These are phyloP conservation scores for Brachyhypopomus gauderio DNA, from an alignment of 2,113 vertebrate genomes.

Conservation along the genomic window DNA sequence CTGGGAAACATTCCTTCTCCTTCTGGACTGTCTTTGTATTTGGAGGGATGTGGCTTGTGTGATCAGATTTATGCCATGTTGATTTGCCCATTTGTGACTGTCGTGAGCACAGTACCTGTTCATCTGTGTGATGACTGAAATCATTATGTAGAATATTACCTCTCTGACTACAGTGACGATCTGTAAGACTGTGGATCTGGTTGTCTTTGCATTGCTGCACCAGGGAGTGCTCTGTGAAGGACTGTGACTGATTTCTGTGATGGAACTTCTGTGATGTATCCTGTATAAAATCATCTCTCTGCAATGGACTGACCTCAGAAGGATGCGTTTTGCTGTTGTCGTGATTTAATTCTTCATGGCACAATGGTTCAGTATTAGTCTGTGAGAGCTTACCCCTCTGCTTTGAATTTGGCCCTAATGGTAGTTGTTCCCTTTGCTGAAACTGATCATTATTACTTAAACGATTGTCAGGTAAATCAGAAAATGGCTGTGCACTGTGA, in stretches of 20 bases:
- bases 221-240: not conserved
- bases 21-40: not conserved
- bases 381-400: not conserved
- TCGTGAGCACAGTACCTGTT: not conserved
- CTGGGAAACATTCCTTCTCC: not conserved
- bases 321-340: not conserved
- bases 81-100: not conserved
- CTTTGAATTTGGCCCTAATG: not conserved
- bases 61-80: slow-evolving; percentile 10
- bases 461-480: not conserved
- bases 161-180: slow-evolving; percentile 11
- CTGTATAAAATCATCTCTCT: not conserved
- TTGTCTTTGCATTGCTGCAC: not conserved
- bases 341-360: not conserved
- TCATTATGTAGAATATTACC: not conserved
- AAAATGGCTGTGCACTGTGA: not conserved
- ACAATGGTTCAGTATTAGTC: not conserved
- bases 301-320: not conserved
- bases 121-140: not conserved
- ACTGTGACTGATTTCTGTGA: not conserved
- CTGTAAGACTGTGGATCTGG: not conserved
- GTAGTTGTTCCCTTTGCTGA: not conserved
- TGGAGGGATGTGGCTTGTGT: not conserved
- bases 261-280: not conserved
- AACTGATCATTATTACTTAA: not conserved